Base-by-base conservation (phyloP, 1,140 invertebrate species). In the Triops longicaudatus region DNA sequence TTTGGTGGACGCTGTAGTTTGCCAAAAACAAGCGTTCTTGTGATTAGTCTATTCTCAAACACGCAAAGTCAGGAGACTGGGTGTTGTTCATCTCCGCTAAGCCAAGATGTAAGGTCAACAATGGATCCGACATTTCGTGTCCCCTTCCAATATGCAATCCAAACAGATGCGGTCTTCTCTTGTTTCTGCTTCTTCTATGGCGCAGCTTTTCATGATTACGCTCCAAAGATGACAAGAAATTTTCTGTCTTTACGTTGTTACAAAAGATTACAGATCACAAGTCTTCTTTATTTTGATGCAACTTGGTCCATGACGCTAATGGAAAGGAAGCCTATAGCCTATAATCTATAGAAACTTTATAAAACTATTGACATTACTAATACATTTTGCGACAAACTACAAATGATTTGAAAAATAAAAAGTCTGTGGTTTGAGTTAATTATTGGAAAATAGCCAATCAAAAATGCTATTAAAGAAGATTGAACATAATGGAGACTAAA, bases 61-160 rank as follows among this genome's bases (percentile, higher is more conserved):
- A 63, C 10, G 50, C 50, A 5, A 63, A 63, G 50, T 63, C 50
- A 63, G 50, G 50, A 22, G 31, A 37, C 31, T 37, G 31, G 31
- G 31, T 37, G 22, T 63, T 63, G 50, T 63, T 63, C 50, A 17
- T 63, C 50, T 17, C 4, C 2, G 10, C 50, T 63, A 37, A 37
- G 50, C 17, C 50, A 17, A 63, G 50, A 63, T 63, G 50, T 63
- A 63, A 63, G 50, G 50, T 63, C 50, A 63, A 63, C 50, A 63
- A 63, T 63, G 50, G 31, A 37, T 37, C 50, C 50, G 17, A 63
- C 10, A 63, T 63, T 63, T 63, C 50, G 17, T 22, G 50, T 63
- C 50, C 50, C 50, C 22, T 63, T 17, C 17, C 50, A 14, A 63
- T 63, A 63, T 63, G 50, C 10, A 63, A 63, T 63, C 50, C 50